Base-by-base conservation (phyloP, 2,888 invertebrate species). In the Leucania comma region DNA sequence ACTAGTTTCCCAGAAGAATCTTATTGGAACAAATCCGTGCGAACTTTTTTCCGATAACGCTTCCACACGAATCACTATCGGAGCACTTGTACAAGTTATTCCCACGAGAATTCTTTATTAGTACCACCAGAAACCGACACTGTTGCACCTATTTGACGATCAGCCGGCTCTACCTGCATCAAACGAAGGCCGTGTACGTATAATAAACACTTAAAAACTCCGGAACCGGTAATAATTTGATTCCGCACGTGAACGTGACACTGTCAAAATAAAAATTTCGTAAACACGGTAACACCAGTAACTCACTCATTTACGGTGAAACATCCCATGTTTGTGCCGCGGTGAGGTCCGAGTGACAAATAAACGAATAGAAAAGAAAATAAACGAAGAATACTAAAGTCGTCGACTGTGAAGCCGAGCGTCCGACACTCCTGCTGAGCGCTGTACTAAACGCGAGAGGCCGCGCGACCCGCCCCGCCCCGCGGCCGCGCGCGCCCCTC, bases 321-420 rank as follows among this genome's bases (percentile, higher is more conserved):
- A 91, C 92, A 92, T 94, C 89, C 90, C 91, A 90, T 93, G 88
- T 91, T 90, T 89, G 85, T 88, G 87, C 83, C 88, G 88, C 88
- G 86, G 89, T 87, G 87, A 88, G 91, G 91, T 91, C 90, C 90
- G 90, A 91, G 90, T 91, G 91, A 91, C 90, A 94, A 96, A 96
- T 94, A 96, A 96, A 96, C 92, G 95, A 95, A 96, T 95, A 95
- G 93, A 95, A 96, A 95, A 95, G 94, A 96, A 96, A 96, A 95
- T 95, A 96, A 96, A 95, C 94, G 95, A 96, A 95, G 94, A 95
- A 96, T 94, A 94, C 92, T 91, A 95, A 96, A 94, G 92, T 94
- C 91, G 94, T 92, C 94, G 94, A 93, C 93, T 92, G 92, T 90
- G 82, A 92, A 95, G 93, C 92, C 96, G 95, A 90, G 96, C 96